Conservation (phyloP, 2,888 invertebrate genomes). For the Plagodis pulveraria region DNA sequence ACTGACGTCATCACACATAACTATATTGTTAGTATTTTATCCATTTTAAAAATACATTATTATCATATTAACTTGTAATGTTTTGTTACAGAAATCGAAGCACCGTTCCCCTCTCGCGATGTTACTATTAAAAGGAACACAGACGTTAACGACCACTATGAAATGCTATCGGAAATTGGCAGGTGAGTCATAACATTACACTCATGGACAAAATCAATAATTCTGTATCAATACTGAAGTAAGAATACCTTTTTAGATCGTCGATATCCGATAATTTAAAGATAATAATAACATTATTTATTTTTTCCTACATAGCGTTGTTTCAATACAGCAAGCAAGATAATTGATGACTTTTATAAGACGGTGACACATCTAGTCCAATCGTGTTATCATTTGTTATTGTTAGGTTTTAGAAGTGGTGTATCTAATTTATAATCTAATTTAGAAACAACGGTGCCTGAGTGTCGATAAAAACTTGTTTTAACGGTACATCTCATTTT, state of each 20-base stretch:
- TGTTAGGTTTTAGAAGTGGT: constrained; percentile 12
- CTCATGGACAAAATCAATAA: constrained; percentile 12
- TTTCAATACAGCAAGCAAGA: constrained; percentile 1
- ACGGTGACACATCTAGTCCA: constrained; percentile 27
- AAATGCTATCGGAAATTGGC: constrained; percentile 95
- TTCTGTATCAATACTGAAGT: constrained; percentile 25
- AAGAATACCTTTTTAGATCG: constrained; percentile 14
- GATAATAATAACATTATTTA: neutral
- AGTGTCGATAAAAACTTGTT: constrained; percentile 10
- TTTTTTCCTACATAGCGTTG: no score
- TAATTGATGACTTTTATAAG: constrained; percentile 25
- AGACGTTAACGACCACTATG: constrained; percentile 94
- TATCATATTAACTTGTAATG: no score
- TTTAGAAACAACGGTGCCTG: constrained; percentile 19
- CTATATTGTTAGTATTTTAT: no score
- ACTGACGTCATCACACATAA: no score
- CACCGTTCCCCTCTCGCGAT: constrained; percentile 95
- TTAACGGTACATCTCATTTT: constrained; percentile 12
- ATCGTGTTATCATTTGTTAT: constrained; percentile 14
- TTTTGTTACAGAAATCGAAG: constrained; percentile 90
- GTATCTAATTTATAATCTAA: constrained; percentile 25
- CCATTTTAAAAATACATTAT: no score
- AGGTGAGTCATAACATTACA: constrained; percentile 86
- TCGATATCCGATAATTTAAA: constrained; percentile 1
- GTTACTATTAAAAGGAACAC: constrained; percentile 92